Percentiles rank a stretch among this genome's conserved stretches.
phyloP scores from a whole-genome alignment of 2,113 vertebrate species.

The Cryptoleucopteryx plumbea region DNA sequence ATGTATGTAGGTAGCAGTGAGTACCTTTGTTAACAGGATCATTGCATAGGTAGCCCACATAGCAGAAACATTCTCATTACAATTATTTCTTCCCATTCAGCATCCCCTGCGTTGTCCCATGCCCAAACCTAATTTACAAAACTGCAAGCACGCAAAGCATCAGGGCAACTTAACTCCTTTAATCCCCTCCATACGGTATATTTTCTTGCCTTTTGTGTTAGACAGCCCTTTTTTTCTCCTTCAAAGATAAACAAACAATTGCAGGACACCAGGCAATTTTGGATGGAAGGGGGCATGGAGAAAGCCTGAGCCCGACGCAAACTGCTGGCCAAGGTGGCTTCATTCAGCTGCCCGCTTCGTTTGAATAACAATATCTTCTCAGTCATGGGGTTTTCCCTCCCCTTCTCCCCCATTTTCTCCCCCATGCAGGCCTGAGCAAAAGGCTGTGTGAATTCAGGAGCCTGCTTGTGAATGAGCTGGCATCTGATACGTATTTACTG shows the following conservation, averaged over 20 bases:
- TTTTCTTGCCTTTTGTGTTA: slow-evolving; percentile 31
- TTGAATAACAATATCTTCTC: slow-evolving; percentile 62
- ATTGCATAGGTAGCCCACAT: background rate
- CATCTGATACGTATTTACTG: slow-evolving; percentile 78
- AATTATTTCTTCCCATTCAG: background rate
- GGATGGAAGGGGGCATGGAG: background rate
- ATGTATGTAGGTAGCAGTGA: background rate
- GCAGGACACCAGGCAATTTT: background rate
- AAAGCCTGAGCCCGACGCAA: background rate
- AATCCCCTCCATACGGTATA: slow-evolving; percentile 17
- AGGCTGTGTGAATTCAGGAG: slow-evolving; percentile 72
- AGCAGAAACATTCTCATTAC: background rate
- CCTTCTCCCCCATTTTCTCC: background rate
- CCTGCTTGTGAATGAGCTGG: slow-evolving; percentile 61
- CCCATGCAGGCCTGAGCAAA: background rate
- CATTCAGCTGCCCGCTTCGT: slow-evolving; percentile 57
- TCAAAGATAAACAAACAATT: background rate
- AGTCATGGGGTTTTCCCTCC: background rate
- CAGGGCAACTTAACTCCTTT: slow-evolving; percentile 13
- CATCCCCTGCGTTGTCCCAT: background rate
- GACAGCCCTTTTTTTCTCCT: background rate
- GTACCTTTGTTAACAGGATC: background rate
- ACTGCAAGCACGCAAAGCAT: background rate
- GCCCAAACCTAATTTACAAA: background rate
- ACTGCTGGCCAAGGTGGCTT: slow-evolving; percentile 32